phyloP scores from a whole-genome alignment of 2,797 vertebrate genomes.

The Lagocephalus sceleratus region DNA sequence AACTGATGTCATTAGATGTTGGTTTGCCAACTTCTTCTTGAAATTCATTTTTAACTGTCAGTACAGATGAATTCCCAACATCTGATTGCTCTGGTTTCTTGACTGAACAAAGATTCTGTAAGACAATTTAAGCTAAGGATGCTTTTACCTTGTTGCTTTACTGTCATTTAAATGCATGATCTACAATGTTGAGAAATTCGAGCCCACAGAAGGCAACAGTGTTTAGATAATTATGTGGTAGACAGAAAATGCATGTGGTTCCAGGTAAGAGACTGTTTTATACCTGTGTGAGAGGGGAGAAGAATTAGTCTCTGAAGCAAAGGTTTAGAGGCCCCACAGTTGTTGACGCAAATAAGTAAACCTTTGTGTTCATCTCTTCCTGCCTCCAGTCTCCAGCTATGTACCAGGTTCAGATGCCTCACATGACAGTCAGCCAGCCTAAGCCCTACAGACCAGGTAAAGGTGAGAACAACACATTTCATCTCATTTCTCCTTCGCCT shows the following conservation, averaged over 20 bases:
- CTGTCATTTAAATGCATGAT: conserved; percentile 53
- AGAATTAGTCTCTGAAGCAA: conserved; percentile 6
- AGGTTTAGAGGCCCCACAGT: background rate
- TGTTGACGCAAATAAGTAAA: background rate
- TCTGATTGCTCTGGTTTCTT: conserved; percentile 51
- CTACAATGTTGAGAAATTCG: conserved; percentile 23
- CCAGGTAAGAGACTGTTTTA: conserved; percentile 47
- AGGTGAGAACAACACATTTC: conserved; percentile 83
- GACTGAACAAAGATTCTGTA: conserved; percentile 27
- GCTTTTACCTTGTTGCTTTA: conserved; percentile 28
- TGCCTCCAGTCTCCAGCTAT: conserved; percentile 86
- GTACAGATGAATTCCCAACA: conserved; percentile 37
- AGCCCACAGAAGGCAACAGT: conserved; percentile 17
- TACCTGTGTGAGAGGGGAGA: conserved; percentile 2
- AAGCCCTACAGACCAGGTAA: conserved; percentile 99
- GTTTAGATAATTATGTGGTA: conserved; percentile 18
- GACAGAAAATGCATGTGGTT: conserved; percentile 61
- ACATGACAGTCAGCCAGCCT: conserved; percentile 96
- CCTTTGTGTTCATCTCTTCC: background rate
- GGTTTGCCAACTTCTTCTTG: conserved; percentile 78
- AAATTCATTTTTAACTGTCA: conserved; percentile 57
- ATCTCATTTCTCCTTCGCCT: background rate
- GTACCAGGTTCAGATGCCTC: conserved; percentile 96
- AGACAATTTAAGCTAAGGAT: conserved; percentile 32
- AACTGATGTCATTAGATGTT: conserved; percentile 74